Evolutionary conservation across 2,113 vertebrate species (phyloP).

Genomic region (Sylvia atricapilla): DNA sequence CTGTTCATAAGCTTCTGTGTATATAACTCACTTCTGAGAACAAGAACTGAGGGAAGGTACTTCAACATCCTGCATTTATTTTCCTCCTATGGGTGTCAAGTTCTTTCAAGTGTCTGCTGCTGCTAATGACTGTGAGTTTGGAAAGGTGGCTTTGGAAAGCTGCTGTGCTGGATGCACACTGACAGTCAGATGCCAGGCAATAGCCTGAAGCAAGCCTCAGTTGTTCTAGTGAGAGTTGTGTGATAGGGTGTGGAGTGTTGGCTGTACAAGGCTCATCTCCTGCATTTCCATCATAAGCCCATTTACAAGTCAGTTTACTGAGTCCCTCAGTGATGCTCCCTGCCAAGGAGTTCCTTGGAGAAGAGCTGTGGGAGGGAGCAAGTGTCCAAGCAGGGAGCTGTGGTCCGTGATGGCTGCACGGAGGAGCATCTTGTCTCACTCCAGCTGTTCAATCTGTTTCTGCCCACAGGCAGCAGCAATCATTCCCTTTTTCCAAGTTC

Average conservation of each 20-base stretch:
- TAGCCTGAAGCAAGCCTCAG: not conserved
- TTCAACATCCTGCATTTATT: not conserved
- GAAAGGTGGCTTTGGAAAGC: not conserved
- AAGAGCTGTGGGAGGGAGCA: not conserved
- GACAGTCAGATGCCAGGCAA: not conserved
- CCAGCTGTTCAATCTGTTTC: not conserved
- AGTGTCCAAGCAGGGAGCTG: not conserved
- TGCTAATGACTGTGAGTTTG: not conserved
- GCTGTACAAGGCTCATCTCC: not conserved
- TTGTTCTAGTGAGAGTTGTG: not conserved
- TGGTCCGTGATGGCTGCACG: accelerated
- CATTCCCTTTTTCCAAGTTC: not conserved
- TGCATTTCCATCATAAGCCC: not conserved
- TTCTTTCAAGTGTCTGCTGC: not conserved
- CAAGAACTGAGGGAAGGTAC: not conserved
- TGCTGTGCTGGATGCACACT: not conserved
- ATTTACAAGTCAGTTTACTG: not conserved
- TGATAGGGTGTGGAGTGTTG: not conserved
- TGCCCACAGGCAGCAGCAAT: not conserved
- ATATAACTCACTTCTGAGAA: not conserved
- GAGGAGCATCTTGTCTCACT: accelerated
- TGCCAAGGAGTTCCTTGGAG: not conserved
- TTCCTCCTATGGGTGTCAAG: not conserved
- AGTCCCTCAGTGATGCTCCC: not conserved
- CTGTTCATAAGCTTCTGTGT: not conserved